Evolutionary conservation across 2,888 invertebrate species (phyloP), one percentile per base, ranked within the genome.

Genomic region (Ptychoptera albimana): DNA sequence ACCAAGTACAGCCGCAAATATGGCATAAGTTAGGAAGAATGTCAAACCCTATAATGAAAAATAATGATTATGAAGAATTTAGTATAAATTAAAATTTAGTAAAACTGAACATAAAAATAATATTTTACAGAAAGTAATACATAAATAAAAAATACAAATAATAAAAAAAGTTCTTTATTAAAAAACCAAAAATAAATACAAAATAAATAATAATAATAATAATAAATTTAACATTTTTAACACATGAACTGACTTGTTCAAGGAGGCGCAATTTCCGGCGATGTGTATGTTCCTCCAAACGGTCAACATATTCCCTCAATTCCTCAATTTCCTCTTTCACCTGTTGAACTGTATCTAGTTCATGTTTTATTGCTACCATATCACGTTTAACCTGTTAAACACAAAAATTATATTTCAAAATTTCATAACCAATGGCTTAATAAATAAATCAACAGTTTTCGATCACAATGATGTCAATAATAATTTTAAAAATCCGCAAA

Each of bases 301-400:
- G 75, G 67, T 91, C 91, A 53, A 91, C 89, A 68, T 88, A 89
- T 67, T 89, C 88, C 55, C 89, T 73, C 61, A 91, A 70, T 67
- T 91, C 89, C 63, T 91, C 91, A 60, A 91, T 89, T 69, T 91
- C 91, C 63, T 89, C 89, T 65, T 91, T 91, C 56, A 91, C 91
- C 68, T 88, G 88, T 71, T 91, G 91, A 58, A 91, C 88, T 50
- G 88, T 86, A 68, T 89, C 89, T 65, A 91, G 72, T 69, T 91
- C 91, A 64, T 87, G 86, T 71, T 88, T 88, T 72, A 91, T 89
- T 62, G 87, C 87, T 57, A 88, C 87, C 88, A 91, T 89, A 70
- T 91, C 91, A 59, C 89, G 79, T 70, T 91, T 91, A 56, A 91
- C 82, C 74, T 82, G 60, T 9, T 50, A 49, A 44, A 39, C 34